phyloP scores from a whole-genome alignment of 2,113 vertebrate species.

The Sarotherodon lohbergeri region DNA sequence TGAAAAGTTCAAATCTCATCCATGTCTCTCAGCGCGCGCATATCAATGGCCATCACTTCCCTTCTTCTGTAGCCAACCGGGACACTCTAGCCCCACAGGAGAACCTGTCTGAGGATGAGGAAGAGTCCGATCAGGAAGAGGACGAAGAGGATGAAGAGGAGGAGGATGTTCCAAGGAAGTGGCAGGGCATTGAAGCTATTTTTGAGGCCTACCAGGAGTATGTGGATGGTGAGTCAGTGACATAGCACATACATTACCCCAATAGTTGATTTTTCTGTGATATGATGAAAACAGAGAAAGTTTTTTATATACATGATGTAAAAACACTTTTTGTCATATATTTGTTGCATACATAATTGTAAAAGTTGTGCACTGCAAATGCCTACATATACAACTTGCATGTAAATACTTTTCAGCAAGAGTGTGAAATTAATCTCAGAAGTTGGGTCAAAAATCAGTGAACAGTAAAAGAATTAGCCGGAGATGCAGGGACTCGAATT shows the following conservation, averaged over 20 bases:
- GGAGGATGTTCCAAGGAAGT: slow-evolving; percentile 74
- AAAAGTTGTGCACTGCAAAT: not conserved
- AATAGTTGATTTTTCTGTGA: not conserved
- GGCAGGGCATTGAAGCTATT: slow-evolving; percentile 92
- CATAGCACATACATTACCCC: not conserved
- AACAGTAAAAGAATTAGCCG: fast-evolving
- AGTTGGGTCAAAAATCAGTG: not conserved
- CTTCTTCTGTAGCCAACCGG: slow-evolving; percentile 26
- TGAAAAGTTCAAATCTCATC: slow-evolving; percentile 10
- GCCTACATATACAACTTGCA: not conserved
- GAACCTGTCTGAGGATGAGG: slow-evolving; percentile 43
- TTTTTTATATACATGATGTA: not conserved
- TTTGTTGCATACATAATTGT: not conserved
- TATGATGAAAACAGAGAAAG: not conserved
- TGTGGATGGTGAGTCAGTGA: slow-evolving; percentile 79
- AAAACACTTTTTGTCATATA: not conserved
- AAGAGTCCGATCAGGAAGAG: slow-evolving; percentile 51
- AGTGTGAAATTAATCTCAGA: not conserved
- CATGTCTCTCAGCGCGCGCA: slow-evolving; percentile 8
- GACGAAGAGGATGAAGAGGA: slow-evolving; percentile 56
- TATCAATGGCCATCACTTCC: slow-evolving; percentile 80
- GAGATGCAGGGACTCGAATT: not conserved
- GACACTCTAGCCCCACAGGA: slow-evolving; percentile 7
- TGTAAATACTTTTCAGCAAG: not conserved
- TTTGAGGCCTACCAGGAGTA: slow-evolving; percentile 96